Evolutionary conservation across 2,797 vertebrate species (phyloP).

Genomic region (Leuciscus waleckii): DNA sequence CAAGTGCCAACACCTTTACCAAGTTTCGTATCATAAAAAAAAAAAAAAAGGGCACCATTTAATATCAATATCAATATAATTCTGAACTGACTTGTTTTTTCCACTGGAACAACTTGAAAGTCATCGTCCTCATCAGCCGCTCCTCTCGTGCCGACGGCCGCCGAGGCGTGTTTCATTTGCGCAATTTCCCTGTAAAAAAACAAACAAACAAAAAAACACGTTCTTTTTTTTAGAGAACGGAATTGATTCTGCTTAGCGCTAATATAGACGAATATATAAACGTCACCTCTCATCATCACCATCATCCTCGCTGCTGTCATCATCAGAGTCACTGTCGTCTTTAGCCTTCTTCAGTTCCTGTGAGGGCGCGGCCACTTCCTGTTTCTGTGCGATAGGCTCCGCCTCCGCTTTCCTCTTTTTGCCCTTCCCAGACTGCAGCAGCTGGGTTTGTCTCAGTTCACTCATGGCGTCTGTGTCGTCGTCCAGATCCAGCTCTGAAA

Average conservation of each 20-base stretch:
- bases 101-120: slow-evolving; percentile 90
- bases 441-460: slow-evolving; percentile 86
- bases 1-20: no score
- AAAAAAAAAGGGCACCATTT: no score
- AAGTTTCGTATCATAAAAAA: no score
- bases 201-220: not conserved
- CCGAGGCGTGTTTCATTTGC: slow-evolving; percentile 71
- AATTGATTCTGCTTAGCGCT: not conserved
- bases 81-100: slow-evolving; percentile 85
- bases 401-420: slow-evolving; percentile 75
- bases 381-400: slow-evolving; percentile 33
- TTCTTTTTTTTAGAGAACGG: not conserved
- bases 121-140: slow-evolving; percentile 65
- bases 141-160: slow-evolving; percentile 41
- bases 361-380: slow-evolving; percentile 64
- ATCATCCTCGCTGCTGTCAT: slow-evolving; percentile 74
- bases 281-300: slow-evolving; percentile 77
- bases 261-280: no score
- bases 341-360: slow-evolving; percentile 58
- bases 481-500: slow-evolving; percentile 87
- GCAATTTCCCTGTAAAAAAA: slow-evolving; percentile 74
- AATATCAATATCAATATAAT: not conserved
- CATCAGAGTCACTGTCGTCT: slow-evolving; percentile 70
- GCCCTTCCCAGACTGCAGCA: slow-evolving; percentile 73
- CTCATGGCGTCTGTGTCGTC: slow-evolving; percentile 84